Base-by-base conservation (phyloP, 2,113 vertebrate genomes). In the Motacilla tschutschensis region DNA sequence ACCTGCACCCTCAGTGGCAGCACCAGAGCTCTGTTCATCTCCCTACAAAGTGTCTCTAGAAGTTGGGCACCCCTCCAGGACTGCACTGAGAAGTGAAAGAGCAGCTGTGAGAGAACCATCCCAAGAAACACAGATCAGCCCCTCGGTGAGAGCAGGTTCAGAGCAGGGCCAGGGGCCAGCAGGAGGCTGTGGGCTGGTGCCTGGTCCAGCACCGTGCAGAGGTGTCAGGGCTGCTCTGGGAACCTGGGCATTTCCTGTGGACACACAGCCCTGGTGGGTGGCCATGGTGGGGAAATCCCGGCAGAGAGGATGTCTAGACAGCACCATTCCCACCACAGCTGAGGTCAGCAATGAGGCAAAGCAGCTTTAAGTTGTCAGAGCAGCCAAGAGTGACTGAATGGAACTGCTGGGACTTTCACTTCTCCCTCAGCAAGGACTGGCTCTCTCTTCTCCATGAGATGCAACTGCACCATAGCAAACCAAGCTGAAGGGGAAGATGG, bases 1-100 rank as follows among this genome's bases (percentile, higher is more conserved):
- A 66, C 41, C 74, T 38, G 36, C 38, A 60, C 16, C 18, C 18
- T 40, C 57, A 13, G 18, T 40, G 53, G 20, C 46, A 53, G 46
- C 29, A 20, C 43, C 1, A 3, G 1, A 51, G 41, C 0, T 0
- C 5, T 4, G 26, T 6, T 77, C 2, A 7, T 33, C 66, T 36
- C 55, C 75, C 41, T 40, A 55, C 19, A 75, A 44, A 59, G 41
- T 4, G 16, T 6, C 40, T 84, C 50, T 4, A n/a, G 33, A 67
- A 65, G 25, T 3, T 57, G 9, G 25, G 15, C 26, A n/a, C 25
- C 31, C n/a, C 16, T 54, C 64, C 19, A 55, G 29, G n/a, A 46
- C 28, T 10, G 40, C 31, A 8, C 60, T 38, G 53, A 63, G 65
- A 59, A 36, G 15, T 18, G 26, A 88, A 60, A 22, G 10, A 89